These are phyloP conservation scores for Pygmarrhopalites habei DNA, from an alignment of 1,140 invertebrate genomes.

Conservation along the genomic window DNA sequence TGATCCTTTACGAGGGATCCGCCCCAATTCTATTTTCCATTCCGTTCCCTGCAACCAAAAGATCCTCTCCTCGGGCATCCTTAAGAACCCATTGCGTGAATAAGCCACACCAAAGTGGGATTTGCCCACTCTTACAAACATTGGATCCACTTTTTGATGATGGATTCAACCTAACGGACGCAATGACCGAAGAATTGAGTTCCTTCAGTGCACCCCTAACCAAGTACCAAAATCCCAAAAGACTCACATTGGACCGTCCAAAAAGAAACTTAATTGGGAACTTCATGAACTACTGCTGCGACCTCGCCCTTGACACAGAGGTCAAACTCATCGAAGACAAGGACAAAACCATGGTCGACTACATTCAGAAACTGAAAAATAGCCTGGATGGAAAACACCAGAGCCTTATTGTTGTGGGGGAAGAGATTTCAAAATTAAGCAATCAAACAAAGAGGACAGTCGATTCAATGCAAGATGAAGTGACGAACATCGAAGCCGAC, in stretches of 20 bases:
- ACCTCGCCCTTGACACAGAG: not conserved
- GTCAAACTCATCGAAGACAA: not conserved
- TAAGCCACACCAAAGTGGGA: not conserved
- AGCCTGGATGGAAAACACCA: not conserved
- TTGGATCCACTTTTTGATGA: not conserved
- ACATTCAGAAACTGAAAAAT: not conserved
- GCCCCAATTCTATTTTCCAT: too few species aligned
- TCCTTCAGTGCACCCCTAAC: not conserved
- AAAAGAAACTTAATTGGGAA: not conserved
- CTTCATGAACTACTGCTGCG: conserved; percentile 1
- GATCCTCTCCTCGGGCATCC: too few species aligned
- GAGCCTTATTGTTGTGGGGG: not conserved
- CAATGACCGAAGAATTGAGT: not conserved
- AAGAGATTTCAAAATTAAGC: not conserved
- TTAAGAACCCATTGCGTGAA: not conserved
- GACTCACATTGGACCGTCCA: too few species aligned
- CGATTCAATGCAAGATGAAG: not conserved
- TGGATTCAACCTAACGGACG: not conserved
- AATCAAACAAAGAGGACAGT: not conserved
- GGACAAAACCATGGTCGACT: not conserved
- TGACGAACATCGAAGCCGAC: not conserved
- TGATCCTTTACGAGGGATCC: too few species aligned
- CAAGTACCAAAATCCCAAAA: not conserved
- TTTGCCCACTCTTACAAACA: not conserved
- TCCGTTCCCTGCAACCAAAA: too few species aligned